A percentile compares a stretch with the other conserved stretches of the same genome.
Conservation (phyloP, 2,113 vertebrate species). For the Alligator sinensis region DNA sequence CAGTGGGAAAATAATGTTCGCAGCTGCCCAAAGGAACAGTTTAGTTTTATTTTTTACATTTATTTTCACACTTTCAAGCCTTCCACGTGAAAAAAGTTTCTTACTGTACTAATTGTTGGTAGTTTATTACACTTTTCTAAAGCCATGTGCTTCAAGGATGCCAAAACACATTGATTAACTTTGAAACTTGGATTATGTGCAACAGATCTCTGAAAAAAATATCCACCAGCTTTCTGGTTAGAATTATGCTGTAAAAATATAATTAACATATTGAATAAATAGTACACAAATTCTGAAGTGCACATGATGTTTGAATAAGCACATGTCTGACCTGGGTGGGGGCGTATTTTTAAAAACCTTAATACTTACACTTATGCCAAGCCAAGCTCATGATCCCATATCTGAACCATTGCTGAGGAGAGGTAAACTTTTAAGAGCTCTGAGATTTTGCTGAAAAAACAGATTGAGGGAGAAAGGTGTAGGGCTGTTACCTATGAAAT, state of each 20-base stretch:
- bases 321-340: neutral
- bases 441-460: neutral
- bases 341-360: neutral
- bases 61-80: neutral
- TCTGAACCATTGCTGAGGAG: neutral
- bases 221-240: neutral
- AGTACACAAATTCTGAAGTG: neutral
- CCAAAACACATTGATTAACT: neutral
- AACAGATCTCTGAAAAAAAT: neutral
- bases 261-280: neutral
- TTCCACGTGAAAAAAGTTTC: neutral
- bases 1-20: neutral
- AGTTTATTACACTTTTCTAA: neutral
- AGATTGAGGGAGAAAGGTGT: neutral
- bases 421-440: neutral
- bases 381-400: neutral
- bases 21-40: neutral
- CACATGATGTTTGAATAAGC: neutral
- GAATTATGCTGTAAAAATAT: fast-evolving
- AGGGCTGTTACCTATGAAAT: neutral
- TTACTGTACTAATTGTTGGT: neutral
- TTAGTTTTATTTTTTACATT: neutral
- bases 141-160: neutral
- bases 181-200: neutral
- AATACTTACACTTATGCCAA: neutral